Evolutionary conservation across 1,140 invertebrate genomes (phyloP).

Genomic region (Drosophila kikkawai): DNA sequence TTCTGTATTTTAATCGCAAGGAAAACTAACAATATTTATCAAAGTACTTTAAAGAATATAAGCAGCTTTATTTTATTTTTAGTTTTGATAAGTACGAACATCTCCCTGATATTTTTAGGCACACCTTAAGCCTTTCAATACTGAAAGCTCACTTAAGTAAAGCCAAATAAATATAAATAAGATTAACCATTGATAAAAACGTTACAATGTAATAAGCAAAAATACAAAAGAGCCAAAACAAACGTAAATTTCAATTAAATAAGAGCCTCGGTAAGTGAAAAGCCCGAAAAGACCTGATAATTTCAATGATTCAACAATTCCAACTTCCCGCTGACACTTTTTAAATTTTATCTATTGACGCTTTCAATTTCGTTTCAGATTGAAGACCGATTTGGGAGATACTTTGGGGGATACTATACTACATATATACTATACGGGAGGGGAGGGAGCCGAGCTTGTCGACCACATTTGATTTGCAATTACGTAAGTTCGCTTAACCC

Average conservation of each 20-base stretch:
- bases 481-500: constrained; percentile 39
- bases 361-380: constrained; percentile 32
- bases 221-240: not conserved
- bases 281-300: not conserved
- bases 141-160: no score
- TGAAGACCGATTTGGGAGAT: constrained; percentile 15
- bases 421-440: not conserved
- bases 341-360: not conserved
- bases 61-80: not conserved
- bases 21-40: not conserved
- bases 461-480: constrained; percentile 37
- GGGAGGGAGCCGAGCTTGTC: not conserved
- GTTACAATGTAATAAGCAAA: not conserved
- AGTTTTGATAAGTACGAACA: not conserved
- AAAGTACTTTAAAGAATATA: no score
- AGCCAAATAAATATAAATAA: no score
- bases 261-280: not conserved
- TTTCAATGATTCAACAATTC: constrained; percentile 2
- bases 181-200: not conserved
- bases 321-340: not conserved
- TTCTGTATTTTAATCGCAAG: not conserved
- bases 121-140: no score
- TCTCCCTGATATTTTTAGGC: not conserved
- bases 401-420: constrained; percentile 2
- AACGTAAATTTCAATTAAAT: constrained; percentile 1